A percentile compares a stretch with the other conserved stretches of the same genome.
Evolutionary conservation across 2,797 vertebrate species (phyloP).

Genomic region (Agapornis canus): DNA sequence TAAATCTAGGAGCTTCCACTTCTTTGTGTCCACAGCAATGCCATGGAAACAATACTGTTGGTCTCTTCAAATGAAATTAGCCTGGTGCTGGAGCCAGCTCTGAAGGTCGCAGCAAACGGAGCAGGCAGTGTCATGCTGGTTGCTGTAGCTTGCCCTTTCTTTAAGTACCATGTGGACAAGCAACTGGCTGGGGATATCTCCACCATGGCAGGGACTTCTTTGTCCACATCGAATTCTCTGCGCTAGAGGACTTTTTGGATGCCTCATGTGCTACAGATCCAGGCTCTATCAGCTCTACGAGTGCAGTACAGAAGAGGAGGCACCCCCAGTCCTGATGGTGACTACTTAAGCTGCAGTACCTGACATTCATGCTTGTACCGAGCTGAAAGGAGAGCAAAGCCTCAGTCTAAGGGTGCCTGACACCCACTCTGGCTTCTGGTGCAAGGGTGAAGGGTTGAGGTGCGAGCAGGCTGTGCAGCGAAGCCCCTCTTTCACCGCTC

Average conservation of each 20-base stretch:
- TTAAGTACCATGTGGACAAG: not conserved
- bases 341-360: not conserved
- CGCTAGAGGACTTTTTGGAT: not conserved
- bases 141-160: not conserved
- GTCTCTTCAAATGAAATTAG: not conserved
- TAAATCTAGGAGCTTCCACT: not conserved
- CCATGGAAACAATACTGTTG: not conserved
- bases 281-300: not conserved
- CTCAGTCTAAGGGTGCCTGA: not conserved
- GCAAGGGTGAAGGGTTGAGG: not conserved
- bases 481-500: not conserved
- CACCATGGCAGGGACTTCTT: not conserved
- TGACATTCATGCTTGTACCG: not conserved
- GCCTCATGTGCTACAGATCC: not conserved
- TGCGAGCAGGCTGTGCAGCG: not conserved
- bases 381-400: not conserved
- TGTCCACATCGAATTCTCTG: not conserved
- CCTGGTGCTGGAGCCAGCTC: not conserved
- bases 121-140: accelerated
- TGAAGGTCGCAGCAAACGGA: not conserved
- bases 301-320: not conserved
- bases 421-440: not conserved
- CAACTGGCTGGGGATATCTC: not conserved
- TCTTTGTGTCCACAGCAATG: not conserved
- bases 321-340: not conserved